A percentile compares a stretch with the other conserved stretches of the same genome.
Evolutionary conservation across 2,113 vertebrate genomes (phyloP).

Genomic region (Seriola dumerili): DNA sequence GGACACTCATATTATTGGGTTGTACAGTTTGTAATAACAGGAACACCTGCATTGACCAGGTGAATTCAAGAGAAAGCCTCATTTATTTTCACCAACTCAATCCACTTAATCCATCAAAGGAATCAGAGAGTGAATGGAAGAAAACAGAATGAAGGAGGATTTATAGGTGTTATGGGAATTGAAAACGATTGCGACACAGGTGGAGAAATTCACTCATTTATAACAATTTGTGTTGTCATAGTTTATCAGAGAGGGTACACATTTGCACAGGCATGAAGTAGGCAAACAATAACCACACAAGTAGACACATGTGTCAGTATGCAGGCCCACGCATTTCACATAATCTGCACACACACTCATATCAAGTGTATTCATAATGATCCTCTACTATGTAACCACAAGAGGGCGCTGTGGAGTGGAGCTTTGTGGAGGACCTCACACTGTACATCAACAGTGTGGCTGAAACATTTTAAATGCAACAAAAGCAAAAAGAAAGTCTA

Average conservation of each 20-base stretch:
- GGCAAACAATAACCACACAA: slow-evolving; percentile 26
- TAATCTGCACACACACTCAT: neutral
- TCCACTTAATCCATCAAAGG: slow-evolving; percentile 48
- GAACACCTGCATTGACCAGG: slow-evolving; percentile 58
- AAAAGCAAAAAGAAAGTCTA: no score
- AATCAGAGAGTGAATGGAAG: slow-evolving; percentile 20
- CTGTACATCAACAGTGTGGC: neutral
- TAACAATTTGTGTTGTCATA: slow-evolving; percentile 4
- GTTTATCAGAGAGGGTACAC: neutral
- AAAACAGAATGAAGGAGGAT: slow-evolving; percentile 20
- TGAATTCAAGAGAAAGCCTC: slow-evolving; percentile 26
- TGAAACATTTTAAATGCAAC: neutral
- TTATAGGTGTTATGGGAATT: neutral
- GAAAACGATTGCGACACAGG: slow-evolving; percentile 17
- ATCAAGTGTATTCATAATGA: no score
- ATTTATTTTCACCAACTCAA: slow-evolving; percentile 28
- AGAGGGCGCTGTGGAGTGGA: slow-evolving; percentile 24
- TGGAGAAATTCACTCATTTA: slow-evolving; percentile 16
- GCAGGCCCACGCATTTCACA: slow-evolving; percentile 6
- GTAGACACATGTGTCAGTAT: slow-evolving; percentile 18
- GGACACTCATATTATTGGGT: slow-evolving; percentile 9
- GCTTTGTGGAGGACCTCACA: neutral
- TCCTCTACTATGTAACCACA: slow-evolving; percentile 26
- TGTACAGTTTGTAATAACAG: slow-evolving; percentile 28
- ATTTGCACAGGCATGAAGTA: slow-evolving; percentile 10